Base-by-base conservation (phyloP, 2,113 vertebrate genomes). In the Xenopus tropicalis region DNA sequence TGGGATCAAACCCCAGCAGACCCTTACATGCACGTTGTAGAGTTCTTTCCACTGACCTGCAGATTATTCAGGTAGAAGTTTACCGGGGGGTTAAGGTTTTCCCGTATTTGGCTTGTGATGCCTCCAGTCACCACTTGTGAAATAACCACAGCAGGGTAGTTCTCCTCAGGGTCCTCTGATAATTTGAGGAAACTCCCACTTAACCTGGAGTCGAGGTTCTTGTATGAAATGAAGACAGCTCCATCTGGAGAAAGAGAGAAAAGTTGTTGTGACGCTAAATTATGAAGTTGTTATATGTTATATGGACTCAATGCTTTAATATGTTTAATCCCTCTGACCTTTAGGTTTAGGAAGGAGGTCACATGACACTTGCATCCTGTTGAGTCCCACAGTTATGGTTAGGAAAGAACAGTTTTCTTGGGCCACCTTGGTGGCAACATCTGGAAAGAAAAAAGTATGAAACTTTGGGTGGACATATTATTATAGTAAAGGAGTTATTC, bases 111-210 rank as follows among this genome's bases (percentile, higher is more conserved):
- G 16, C 48, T 21, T 62, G 58, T 71, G 61, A 62, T 71, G 58
- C 58, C 20, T 14, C 69, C 69, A 62, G 58, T 62, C 1, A 71
- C 58, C 58, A 71, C 58, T 23, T 22, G 46, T n/a, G 69, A 62
- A 44, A 29, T 71, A 22, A 70, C 12, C 17, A 51, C 19, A 29
- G 12, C 1, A 44, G 3, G 4, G 4, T 17, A 0, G 25, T 62
- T 11, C 1, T 44, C 14, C 42, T 3, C 22, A n/a, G 20, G 8
- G n/a, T 22, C 20, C 21, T 59, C 21, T 1, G 46, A n/a, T 7
- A 42, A 14, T 0, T 11, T 1, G 10, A 23, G 22, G 3, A 44
- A 14, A 59, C 20, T 46, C 5, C 14, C 42, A 46, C 43, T 58
- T 43, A 58, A 59, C n/a, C 1, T 46, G 57, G 37, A 46, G 8